Evolutionary conservation across 2,888 invertebrate species (phyloP), one percentile per base, ranked within the genome.

Genomic region (Drosophila paranaensis): DNA sequence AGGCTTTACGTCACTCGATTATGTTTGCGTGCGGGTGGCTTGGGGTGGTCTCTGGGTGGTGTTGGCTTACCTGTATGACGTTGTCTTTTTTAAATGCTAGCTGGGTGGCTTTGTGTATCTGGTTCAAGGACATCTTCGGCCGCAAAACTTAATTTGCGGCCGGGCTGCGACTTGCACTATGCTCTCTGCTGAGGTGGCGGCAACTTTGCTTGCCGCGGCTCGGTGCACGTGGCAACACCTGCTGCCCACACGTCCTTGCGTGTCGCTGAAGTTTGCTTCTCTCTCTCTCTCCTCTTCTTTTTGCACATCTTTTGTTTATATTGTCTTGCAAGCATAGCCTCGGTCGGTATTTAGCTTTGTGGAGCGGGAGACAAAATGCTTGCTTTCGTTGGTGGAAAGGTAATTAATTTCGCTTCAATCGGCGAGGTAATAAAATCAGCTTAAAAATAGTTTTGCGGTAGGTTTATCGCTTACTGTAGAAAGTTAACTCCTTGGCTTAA

Each of bases 61-160:
- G n/a, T 65, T 60, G 57, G 66, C 63, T 43, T 20, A 43, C 13
- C 43, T 6, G 20, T 20, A 48, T 82, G 71, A 72, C 69, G 71
- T 67, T 74, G 72, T 79, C 71, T 71, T 65, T 69, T 72, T 63
- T 64, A 64, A 72, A 69, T 67, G 63, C 63, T 57, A 54, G 56
- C 37, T 60, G 69, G 57, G 20, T 20, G 69, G 48, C 10, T 53
- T 14, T 25, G 33, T 39, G 60, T 77, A 88, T 88, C 68, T 88
- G 86, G 90, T 86, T 86, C 85, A 86, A 89, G 85, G 85, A 77
- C 88, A 74, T 57, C 64, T 61, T 63, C 56, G 75, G 79, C 88
- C 82, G 86, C 84, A 82, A 82, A 74, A 82, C 81, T 90, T 86
- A 81, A 80, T 82, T 88, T 78, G 73, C 65, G 76, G 81, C 62